A percentile compares a stretch with the other conserved stretches of the same genome.
These are phyloP conservation scores for Halictus ligatus DNA, from an alignment of 2,888 invertebrate genomes.

Conservation along the genomic window DNA sequence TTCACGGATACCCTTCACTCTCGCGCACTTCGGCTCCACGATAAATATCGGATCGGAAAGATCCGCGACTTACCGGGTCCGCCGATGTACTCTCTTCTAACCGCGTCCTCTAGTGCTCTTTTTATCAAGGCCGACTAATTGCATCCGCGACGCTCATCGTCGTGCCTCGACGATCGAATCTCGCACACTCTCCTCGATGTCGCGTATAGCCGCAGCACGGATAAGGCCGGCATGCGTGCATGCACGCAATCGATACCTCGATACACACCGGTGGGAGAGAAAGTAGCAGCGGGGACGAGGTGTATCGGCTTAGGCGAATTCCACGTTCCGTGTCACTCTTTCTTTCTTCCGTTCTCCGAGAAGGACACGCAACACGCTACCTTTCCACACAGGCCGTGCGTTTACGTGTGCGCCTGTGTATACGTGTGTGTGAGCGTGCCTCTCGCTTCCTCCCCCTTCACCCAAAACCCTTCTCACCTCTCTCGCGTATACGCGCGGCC, in stretches of 20 bases:
- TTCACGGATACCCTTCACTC: background rate
- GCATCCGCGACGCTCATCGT: constrained; percentile 27
- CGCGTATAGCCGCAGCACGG: constrained; percentile 46
- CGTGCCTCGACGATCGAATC: constrained; percentile 59
- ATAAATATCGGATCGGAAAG: background rate
- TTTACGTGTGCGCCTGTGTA: background rate
- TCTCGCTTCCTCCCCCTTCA: constrained; percentile 7
- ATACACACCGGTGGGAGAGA: constrained; percentile 47
- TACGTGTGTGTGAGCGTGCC: background rate
- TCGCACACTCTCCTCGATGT: constrained; percentile 41
- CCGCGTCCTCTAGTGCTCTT: background rate
- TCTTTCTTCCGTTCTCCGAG: constrained; percentile 60
- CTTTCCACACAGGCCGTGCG: constrained; percentile 35
- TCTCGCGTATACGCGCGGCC: constrained; percentile 39
- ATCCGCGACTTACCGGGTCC: background rate
- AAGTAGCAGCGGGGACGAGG: constrained; percentile 26
- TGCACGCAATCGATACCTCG: constrained; percentile 65
- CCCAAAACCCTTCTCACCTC: constrained; percentile 54
- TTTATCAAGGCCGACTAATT: constrained; percentile 29
- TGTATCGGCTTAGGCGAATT: constrained; percentile 60
- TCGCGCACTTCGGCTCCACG: background rate
- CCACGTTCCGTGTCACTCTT: constrained; percentile 65
- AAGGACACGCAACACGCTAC: constrained; percentile 15
- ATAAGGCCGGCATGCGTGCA: constrained; percentile 55
- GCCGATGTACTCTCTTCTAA: background rate